Conservation (phyloP, 37 sponge, comb jelly and placozoan species). For the Axinella damicornis region DNA sequence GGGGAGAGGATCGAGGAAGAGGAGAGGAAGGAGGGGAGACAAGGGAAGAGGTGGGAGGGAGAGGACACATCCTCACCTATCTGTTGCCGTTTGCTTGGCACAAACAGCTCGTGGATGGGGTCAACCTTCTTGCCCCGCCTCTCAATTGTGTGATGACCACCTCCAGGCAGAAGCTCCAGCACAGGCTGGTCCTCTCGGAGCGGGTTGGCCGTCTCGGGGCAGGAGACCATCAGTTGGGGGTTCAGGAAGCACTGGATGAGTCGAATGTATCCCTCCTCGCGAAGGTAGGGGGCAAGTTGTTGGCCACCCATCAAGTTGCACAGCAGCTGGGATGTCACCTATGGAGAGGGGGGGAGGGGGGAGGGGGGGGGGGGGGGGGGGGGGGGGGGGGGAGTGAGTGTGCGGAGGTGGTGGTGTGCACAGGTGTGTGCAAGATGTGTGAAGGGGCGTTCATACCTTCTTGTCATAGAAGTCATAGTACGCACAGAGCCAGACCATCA, state of each 20-base stretch:
- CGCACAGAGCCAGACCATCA: conserved; percentile 77
- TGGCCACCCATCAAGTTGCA: conserved; percentile 47
- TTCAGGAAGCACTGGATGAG: conserved; percentile 69
- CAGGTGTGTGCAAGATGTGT: not conserved
- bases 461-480: conserved; percentile 80
- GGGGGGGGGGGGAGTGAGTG: too few relatives aligned
- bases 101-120: conserved; percentile 70
- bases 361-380: not conserved
- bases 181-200: conserved; percentile 56
- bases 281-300: conserved; percentile 28
- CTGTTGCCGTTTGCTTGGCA: conserved; percentile 9
- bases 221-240: conserved; percentile 38
- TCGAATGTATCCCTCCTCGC: conserved; percentile 50
- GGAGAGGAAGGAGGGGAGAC: too few relatives aligned
- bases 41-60: too few relatives aligned
- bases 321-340: conserved; percentile 24
- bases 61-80: conserved; percentile 19
- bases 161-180: conserved; percentile 29
- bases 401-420: not conserved
- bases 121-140: conserved; percentile 40
- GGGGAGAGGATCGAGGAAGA: too few relatives aligned
- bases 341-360: not conserved
- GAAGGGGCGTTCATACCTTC: conserved; percentile 13
- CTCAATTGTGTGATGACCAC: conserved; percentile 7
- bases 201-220: conserved; percentile 53